phyloP scores from a whole-genome alignment of 2,113 vertebrate species.

The Stomatorhinus ivindoensis region DNA sequence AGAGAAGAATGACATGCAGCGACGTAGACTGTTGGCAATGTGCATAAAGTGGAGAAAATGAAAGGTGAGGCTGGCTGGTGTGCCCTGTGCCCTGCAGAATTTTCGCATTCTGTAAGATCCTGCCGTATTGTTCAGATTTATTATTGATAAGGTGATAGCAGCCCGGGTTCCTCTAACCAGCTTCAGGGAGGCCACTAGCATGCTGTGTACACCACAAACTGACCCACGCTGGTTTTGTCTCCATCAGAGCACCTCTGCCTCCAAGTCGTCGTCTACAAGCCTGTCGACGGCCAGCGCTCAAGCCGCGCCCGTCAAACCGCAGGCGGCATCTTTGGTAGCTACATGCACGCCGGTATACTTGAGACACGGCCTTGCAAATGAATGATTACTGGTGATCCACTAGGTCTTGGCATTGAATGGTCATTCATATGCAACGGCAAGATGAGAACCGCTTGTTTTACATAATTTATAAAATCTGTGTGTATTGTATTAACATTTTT shows the following conservation, averaged over 20 bases:
- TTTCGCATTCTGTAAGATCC: neutral
- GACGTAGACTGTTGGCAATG: neutral
- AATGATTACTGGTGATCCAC: neutral
- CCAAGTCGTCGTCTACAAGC: constrained; percentile 12
- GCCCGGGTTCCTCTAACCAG: neutral
- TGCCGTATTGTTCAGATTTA: neutral
- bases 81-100: neutral
- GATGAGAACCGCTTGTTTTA: neutral
- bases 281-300: constrained; percentile 10
- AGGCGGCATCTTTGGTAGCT: neutral
- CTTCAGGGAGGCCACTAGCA: neutral
- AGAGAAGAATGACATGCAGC: neutral
- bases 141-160: neutral
- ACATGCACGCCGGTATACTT: constrained; percentile 11
- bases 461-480: constrained; percentile 1
- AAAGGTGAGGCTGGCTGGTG: neutral
- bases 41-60: neutral
- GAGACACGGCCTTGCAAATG: neutral
- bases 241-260: constrained; percentile 18
- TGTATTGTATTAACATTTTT: constrained; percentile 1
- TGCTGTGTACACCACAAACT: neutral
- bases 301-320: neutral
- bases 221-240: neutral
- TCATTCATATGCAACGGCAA: neutral
- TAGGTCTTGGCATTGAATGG: neutral